Conservation (phyloP, 2,888 invertebrate genomes). For the Ochropacha duplaris region DNA sequence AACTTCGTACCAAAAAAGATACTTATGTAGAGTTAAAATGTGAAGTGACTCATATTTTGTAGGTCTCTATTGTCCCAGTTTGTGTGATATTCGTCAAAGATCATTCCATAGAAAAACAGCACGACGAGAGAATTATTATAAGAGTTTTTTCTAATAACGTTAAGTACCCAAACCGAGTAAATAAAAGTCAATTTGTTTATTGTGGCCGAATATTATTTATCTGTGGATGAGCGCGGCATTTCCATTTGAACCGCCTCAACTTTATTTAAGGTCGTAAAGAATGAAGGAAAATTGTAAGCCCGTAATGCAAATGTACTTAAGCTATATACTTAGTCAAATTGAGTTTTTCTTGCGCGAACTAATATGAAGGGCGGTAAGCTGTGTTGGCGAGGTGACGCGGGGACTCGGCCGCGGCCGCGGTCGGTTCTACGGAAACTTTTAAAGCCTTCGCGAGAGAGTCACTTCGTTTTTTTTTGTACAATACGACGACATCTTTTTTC, state of each 20-base stretch:
- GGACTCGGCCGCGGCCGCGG: too few relatives aligned
- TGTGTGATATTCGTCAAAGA: too few relatives aligned
- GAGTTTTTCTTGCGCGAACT: slow-evolving; percentile 34
- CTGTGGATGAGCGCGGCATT: slow-evolving; percentile 20
- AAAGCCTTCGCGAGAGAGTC: slow-evolving; percentile 8
- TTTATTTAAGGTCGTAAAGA: slow-evolving; percentile 45
- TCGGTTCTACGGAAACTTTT: slow-evolving; percentile 14
- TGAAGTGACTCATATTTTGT: too few relatives aligned
- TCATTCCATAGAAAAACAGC: too few relatives aligned
- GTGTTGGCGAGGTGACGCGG: neutral
- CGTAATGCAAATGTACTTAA: slow-evolving; percentile 51
- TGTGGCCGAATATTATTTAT: slow-evolving; percentile 37
- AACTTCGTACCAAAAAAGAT: too few relatives aligned
- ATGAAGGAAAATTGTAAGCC: slow-evolving; percentile 46
- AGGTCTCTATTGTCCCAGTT: too few relatives aligned
- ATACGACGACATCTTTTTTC: too few relatives aligned
- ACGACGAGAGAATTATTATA: too few relatives aligned
- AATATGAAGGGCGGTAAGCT: slow-evolving; percentile 31
- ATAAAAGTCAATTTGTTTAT: slow-evolving; percentile 17
- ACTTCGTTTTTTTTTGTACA: slow-evolving; percentile 12
- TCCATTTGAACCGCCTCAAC: slow-evolving; percentile 24
- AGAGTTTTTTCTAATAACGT: too few relatives aligned
- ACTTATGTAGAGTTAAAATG: too few relatives aligned
- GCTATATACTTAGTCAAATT: slow-evolving; percentile 50
- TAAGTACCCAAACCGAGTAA: too few relatives aligned